A percentile compares a stretch with the other conserved stretches of the same genome.
Evolutionary conservation across 2,797 vertebrate genomes (phyloP).

Genomic region (Urophycis tenuis): DNA sequence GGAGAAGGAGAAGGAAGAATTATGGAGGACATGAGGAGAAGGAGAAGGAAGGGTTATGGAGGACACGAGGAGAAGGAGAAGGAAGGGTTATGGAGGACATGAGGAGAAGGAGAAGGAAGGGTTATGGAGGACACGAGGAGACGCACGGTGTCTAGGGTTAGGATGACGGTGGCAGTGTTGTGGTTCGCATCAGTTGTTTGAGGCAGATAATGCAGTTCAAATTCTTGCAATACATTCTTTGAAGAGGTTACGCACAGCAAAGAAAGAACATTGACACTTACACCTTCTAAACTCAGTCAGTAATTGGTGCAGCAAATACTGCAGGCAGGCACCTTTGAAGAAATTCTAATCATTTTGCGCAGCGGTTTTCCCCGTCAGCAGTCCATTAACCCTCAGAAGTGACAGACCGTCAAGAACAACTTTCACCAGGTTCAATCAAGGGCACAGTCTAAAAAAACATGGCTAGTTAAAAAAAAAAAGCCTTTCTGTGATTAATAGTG

Average conservation of each 20-base stretch:
- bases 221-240: background rate
- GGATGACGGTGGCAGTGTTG: background rate
- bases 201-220: background rate
- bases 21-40: too few relatives aligned
- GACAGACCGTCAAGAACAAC: background rate
- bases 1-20: too few relatives aligned
- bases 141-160: background rate
- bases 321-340: background rate
- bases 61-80: too few relatives aligned
- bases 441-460: background rate
- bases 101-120: background rate
- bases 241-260: background rate
- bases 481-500: background rate
- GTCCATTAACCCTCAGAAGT: background rate
- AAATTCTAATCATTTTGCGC: background rate
- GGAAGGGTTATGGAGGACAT: conserved; percentile 1
- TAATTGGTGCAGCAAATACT: background rate
- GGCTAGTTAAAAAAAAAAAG: background rate
- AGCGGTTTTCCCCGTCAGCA: background rate
- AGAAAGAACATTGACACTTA: background rate
- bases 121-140: background rate
- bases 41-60: too few relatives aligned
- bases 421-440: background rate
- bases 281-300: background rate
- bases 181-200: background rate